Base-by-base conservation (phyloP, 2,797 vertebrate genomes). In the Phataginus tricuspis region DNA sequence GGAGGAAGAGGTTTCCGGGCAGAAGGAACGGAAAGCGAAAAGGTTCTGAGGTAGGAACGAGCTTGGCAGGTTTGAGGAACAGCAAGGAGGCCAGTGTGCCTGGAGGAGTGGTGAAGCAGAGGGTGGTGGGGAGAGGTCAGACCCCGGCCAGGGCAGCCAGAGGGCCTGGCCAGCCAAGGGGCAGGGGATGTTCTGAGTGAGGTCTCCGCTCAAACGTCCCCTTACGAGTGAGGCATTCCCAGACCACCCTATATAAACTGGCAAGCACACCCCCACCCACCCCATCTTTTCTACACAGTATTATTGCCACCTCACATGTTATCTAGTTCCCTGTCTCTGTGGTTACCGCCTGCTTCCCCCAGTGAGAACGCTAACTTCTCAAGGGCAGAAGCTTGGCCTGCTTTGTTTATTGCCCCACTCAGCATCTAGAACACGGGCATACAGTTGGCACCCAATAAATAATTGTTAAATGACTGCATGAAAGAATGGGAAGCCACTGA, bases 31-130 rank as follows among this genome's bases (percentile, higher is more conserved):
- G 95, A 98, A 97, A 98, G 97, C 93, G 97, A 96, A 96, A 97
- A 97, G 92, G 97, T 96, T 97, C 97, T 97, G 97, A 98, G 96
- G 96, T 97, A 95, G 97, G 97, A 91, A 97, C 92, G 96, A 96
- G 82, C 96, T 93, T 96, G 97, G 96, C 97, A 96, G 97, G 96
- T 96, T 98, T 97, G 97, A 97, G 96, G 96, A 96, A 96, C 96
- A 96, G 95, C 96, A 63, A 97, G 96, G 96, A 97, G 97, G 97
- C 96, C 97, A 97, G 97, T 96, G 96, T 97, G 97, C 97, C 97
- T 98, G 90, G 96, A 98, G 97, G 63, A 97, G 96, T 96, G 94
- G 96, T 96, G 97, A 91, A 97, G 97, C 96, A 97, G 95, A 98
- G 92, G 97, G 95, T 13, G 14, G 92, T 91, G 90, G 87, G 74